These are phyloP conservation scores for Adrianichthys oophorus DNA, from an alignment of 2,797 vertebrate species.

Conservation along the genomic window DNA sequence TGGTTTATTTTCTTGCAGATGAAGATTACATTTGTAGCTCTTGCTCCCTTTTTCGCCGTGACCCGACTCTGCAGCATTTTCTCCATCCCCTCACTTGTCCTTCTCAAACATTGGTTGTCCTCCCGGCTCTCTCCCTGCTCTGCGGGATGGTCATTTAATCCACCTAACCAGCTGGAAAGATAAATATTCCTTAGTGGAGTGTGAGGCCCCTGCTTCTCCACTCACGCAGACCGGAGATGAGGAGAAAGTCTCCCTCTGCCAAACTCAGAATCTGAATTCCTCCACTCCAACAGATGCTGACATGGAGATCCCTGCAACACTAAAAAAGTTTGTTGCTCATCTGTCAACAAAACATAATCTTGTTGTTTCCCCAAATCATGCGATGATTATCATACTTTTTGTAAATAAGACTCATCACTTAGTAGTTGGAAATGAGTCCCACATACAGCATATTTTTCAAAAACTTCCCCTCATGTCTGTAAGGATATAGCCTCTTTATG, in stretches of 20 bases:
- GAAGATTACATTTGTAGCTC: constrained; percentile 30
- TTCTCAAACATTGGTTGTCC: constrained; percentile 36
- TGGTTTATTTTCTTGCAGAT: constrained; percentile 51
- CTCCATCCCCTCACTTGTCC: constrained; percentile 48
- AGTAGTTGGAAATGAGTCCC: constrained; percentile 5
- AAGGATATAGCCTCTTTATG: constrained; percentile 10
- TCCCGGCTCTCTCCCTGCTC: constrained; percentile 49
- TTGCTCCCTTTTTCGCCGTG: constrained; percentile 25
- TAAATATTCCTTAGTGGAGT: constrained; percentile 76
- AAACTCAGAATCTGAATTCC: constrained; percentile 55
- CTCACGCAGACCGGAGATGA: constrained; percentile 71
- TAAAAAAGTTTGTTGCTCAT: constrained; percentile 8
- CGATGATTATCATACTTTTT: constrained; percentile 1
- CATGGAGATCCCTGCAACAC: constrained; percentile 32
- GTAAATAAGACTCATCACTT: constrained; percentile 12
- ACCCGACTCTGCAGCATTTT: constrained; percentile 47
- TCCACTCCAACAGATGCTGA: constrained; percentile 51
- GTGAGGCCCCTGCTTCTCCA: constrained; percentile 69
- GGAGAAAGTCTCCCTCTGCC: constrained; percentile 57
- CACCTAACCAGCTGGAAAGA: constrained; percentile 79
- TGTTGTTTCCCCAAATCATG: constrained; percentile 18
- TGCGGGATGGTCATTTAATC: constrained; percentile 76
- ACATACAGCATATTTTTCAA: background rate
- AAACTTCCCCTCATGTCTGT: background rate
- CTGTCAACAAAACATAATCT: constrained; percentile 11